Base-by-base conservation (phyloP, 2,113 vertebrate genomes). In the Paedocypris sp. region DNA sequence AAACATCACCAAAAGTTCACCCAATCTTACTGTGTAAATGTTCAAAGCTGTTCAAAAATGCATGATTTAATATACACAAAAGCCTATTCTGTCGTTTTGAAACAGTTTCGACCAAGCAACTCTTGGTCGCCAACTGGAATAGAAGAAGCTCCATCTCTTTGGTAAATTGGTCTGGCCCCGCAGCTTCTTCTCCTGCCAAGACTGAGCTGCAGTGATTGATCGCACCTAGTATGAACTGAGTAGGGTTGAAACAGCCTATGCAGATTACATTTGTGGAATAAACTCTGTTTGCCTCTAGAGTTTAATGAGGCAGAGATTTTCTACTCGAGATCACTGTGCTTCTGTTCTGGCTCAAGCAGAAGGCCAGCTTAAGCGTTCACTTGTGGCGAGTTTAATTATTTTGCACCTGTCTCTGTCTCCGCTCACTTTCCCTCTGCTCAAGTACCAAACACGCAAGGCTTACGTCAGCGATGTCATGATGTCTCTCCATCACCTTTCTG, bases 161-260 rank as follows among this genome's bases (percentile, higher is more conserved):
- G 7, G 33, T 15, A 42, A 41, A 67, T 61, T 42, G 68, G 43
- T 28, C 7, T 38, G 46, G 38, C 26, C n/a, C 4, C 4, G 22
- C 22, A 16, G 13, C 16, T 36, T 18, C 28, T 25, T 35, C 39
- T 54, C 23, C 42, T 39, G 32, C 28, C 43, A 36, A n/a, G 29
- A 53, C 32, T 66, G 59, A 62, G 35, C n/a, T 54, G n/a, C 22
- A 10, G 28, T 69, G 59, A 59, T 59, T 68, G 61, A 64, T 66
- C 59, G 39, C 18, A 20, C 25, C 12, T 28, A 28, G 32, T 35
- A 45, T 58, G 53, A 62, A 46, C 53, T 20, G 62, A 20, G 38
- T 31, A 33, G 53, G 18, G 54, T 23, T 22, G 48, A 23, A 46
- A 43, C 39, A 36, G 35, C 28, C 11, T 19, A 28, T 59, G 50